These are phyloP conservation scores for Muscicapa striata DNA, from an alignment of 2,797 vertebrate species.

Conservation along the genomic window DNA sequence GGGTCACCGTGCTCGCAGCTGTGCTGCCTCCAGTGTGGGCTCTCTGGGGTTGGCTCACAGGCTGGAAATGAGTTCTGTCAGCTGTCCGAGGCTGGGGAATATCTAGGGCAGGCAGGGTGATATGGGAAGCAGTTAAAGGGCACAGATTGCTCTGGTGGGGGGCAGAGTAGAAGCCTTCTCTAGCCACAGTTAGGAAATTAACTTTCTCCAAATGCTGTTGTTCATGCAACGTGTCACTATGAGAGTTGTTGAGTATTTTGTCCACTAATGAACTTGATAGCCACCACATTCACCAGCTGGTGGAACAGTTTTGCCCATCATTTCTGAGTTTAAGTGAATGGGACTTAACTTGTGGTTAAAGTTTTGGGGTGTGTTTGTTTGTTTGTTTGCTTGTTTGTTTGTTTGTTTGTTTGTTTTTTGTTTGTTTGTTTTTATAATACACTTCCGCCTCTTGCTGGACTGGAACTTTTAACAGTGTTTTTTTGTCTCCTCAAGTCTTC, in stretches of 20 bases:
- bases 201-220: neutral
- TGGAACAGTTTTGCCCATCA: constrained; percentile 34
- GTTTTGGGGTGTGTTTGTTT: neutral
- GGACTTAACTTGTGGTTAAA: constrained; percentile 10
- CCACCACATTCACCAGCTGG: neutral
- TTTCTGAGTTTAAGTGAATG: constrained; percentile 34
- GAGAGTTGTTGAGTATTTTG: neutral
- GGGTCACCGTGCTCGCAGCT: neutral
- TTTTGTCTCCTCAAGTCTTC: constrained; percentile 52
- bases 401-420: neutral
- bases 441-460: neutral
- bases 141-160: rapidly evolving
- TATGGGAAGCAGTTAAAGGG: neutral
- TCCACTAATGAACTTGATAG: neutral
- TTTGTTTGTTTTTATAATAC: neutral
- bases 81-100: neutral
- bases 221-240: neutral
- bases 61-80: rapidly evolving
- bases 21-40: neutral
- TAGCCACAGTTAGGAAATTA: neutral
- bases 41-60: neutral
- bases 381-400: neutral
- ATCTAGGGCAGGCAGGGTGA: rapidly evolving
- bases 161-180: neutral
- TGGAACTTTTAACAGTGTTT: constrained; percentile 51